phyloP scores from a whole-genome alignment of 2,797 vertebrate species.

The Lemur catta region DNA sequence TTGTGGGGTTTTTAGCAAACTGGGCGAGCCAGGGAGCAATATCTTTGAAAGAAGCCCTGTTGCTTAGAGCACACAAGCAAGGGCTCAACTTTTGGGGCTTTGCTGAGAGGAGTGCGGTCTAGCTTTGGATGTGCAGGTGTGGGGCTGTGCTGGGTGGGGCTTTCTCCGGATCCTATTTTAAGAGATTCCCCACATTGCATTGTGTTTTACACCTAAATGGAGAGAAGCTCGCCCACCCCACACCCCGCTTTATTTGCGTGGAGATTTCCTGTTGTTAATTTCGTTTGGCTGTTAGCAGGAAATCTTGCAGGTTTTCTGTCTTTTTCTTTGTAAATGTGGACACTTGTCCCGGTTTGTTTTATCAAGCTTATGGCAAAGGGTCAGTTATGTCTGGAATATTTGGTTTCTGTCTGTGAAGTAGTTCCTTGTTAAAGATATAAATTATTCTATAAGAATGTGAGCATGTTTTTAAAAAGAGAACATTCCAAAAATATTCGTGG shows the following conservation, averaged over 20 bases:
- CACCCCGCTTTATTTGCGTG: background rate
- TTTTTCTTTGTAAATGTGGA: background rate
- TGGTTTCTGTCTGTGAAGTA: background rate
- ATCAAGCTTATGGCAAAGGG: background rate
- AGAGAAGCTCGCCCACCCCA: background rate
- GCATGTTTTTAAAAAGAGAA: constrained; percentile 37
- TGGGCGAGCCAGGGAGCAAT: background rate
- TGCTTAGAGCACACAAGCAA: constrained; percentile 16
- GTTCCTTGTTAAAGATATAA: constrained; percentile 21
- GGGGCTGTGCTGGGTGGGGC: background rate
- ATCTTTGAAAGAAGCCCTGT: constrained; percentile 51
- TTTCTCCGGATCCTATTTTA: background rate
- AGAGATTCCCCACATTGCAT: background rate
- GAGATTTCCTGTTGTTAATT: background rate
- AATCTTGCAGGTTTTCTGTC: background rate
- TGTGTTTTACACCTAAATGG: background rate
- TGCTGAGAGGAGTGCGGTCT: background rate
- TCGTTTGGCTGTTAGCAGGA: background rate
- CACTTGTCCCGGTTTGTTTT: constrained; percentile 26
- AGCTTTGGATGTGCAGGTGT: background rate
- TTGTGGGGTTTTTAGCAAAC: background rate
- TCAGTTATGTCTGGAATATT: background rate
- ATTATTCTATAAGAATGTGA: constrained; percentile 35
- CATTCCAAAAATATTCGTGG: constrained; percentile 19
- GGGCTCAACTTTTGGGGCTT: constrained; percentile 27